Percentiles rank a stretch among this genome's conserved stretches.
Conservation (phyloP, 2,113 vertebrate genomes). For the Noctilio leporinus region DNA sequence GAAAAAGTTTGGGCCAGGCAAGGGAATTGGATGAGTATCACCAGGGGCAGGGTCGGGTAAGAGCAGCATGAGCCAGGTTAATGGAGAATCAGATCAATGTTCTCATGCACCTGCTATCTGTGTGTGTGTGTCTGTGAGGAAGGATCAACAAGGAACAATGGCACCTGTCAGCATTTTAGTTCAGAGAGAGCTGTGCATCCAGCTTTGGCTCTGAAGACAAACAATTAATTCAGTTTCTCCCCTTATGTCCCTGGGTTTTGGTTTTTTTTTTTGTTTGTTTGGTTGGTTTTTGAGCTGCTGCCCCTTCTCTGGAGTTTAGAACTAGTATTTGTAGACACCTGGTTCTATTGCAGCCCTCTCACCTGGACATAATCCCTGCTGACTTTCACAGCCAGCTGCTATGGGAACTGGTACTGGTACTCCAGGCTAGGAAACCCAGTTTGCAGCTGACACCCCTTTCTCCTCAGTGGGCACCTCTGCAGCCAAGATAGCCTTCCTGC, state of each 20-base stretch:
- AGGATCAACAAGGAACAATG: neutral
- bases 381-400: neutral
- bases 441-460: neutral
- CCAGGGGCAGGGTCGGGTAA: neutral
- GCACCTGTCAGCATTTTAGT: neutral
- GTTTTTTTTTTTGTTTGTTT: too few relatives aligned
- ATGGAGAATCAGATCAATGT: neutral
- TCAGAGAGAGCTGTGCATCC: neutral
- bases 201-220: neutral
- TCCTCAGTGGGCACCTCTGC: neutral
- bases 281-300: neutral
- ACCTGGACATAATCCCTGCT: neutral
- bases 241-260: too few relatives aligned
- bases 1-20: neutral
- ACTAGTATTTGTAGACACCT: neutral
- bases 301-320: neutral
- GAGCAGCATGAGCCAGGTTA: neutral
- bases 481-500: neutral
- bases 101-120: neutral
- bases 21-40: neutral
- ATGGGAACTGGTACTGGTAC: neutral
- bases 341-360: neutral
- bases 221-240: neutral
- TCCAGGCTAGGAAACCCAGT: neutral
- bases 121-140: neutral